phyloP scores from a whole-genome alignment of 2,888 invertebrate genomes.

The Volucella zonaria region DNA sequence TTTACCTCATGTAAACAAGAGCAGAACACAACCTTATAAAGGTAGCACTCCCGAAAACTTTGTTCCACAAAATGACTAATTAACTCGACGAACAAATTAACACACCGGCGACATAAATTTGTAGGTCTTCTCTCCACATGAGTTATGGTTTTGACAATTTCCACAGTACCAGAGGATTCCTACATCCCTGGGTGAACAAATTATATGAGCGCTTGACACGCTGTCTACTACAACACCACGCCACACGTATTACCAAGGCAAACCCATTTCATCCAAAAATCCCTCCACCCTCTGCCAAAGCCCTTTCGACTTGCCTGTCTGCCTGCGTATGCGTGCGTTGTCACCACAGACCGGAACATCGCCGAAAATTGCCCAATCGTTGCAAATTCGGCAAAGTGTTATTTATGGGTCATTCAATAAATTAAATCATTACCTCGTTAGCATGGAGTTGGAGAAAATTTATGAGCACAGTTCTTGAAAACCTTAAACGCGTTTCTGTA shows the following conservation, averaged over 20 bases:
- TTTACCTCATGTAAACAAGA: slow-evolving; percentile 58
- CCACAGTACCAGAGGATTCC: slow-evolving; percentile 43
- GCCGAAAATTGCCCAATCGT: slow-evolving; percentile 67
- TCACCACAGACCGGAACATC: slow-evolving; percentile 51
- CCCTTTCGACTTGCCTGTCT: background rate
- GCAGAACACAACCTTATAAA: slow-evolving; percentile 45
- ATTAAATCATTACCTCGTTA: slow-evolving; percentile 79
- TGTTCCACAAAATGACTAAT: slow-evolving; percentile 70
- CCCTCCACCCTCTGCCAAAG: background rate
- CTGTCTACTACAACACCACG: slow-evolving; percentile 39
- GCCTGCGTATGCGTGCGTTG: background rate
- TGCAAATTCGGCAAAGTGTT: slow-evolving; percentile 75
- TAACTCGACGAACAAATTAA: slow-evolving; percentile 69
- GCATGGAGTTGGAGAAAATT: slow-evolving; percentile 57
- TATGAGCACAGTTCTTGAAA: slow-evolving; percentile 56
- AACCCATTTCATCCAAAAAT: slow-evolving; percentile 37
- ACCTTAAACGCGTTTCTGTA: slow-evolving; percentile 30
- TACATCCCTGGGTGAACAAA: slow-evolving; percentile 45
- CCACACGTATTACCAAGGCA: slow-evolving; percentile 44
- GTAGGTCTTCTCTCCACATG: slow-evolving; percentile 58
- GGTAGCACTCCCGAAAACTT: slow-evolving; percentile 54
- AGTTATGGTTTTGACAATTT: slow-evolving; percentile 66
- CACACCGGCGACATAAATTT: slow-evolving; percentile 70
- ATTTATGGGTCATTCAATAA: slow-evolving; percentile 79
- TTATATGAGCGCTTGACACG: slow-evolving; percentile 68